These are phyloP conservation scores for Grapholita molesta DNA, from an alignment of 1,140 invertebrate species.

Conservation along the genomic window DNA sequence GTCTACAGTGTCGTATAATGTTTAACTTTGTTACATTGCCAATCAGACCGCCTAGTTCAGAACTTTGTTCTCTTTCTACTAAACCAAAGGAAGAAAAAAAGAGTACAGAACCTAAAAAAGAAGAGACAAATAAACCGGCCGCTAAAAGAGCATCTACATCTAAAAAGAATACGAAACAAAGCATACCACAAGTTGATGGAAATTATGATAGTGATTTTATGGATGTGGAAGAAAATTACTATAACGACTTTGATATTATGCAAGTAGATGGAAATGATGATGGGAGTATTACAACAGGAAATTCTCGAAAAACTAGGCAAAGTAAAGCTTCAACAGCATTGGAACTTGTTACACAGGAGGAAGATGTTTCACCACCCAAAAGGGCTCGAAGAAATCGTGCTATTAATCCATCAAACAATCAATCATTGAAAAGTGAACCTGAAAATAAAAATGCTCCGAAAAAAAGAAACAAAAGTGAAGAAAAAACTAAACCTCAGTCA, in stretches of 20 bases:
- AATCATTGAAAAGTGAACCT: slow-evolving; percentile 8
- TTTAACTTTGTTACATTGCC: slow-evolving; percentile 82
- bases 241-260: slow-evolving; percentile 36
- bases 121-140: slow-evolving; percentile 25
- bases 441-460: slow-evolving; percentile 21
- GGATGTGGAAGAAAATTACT: slow-evolving; percentile 21
- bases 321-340: slow-evolving; percentile 27
- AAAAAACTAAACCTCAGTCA: neutral
- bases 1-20: slow-evolving; percentile 89
- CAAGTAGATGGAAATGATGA: slow-evolving; percentile 62
- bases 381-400: slow-evolving; percentile 29
- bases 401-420: slow-evolving; percentile 19
- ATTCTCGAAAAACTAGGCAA: slow-evolving; percentile 35
- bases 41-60: slow-evolving; percentile 79
- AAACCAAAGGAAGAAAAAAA: slow-evolving; percentile 56
- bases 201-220: slow-evolving; percentile 58
- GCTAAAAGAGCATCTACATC: slow-evolving; percentile 27
- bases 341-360: slow-evolving; percentile 27
- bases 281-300: slow-evolving; percentile 24
- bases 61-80: slow-evolving; percentile 79
- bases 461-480: slow-evolving; percentile 24
- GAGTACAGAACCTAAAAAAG: slow-evolving; percentile 38
- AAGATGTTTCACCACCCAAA: slow-evolving; percentile 60
- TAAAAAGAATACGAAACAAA: slow-evolving; percentile 33
- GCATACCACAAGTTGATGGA: slow-evolving; percentile 79